Conservation (phyloP, 1,140 invertebrate species). For the Sitobion miscanthi region DNA sequence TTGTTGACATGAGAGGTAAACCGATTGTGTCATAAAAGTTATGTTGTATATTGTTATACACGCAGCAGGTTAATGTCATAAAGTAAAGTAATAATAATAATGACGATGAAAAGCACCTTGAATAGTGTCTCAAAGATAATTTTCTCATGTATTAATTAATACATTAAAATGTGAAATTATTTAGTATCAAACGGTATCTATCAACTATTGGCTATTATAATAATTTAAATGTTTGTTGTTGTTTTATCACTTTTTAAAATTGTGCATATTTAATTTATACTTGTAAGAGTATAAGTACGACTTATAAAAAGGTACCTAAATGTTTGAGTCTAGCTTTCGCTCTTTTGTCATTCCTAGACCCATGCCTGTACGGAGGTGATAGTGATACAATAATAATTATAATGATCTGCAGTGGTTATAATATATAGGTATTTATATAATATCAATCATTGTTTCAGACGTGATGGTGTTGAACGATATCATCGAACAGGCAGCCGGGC, state of each 20-base stretch:
- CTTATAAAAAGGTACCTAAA: background rate
- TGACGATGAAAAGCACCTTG: background rate
- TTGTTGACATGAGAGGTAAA: slow-evolving; percentile 93
- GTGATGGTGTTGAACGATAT: slow-evolving; percentile 98
- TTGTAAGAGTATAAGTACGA: background rate
- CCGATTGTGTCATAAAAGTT: background rate
- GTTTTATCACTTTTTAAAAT: background rate
- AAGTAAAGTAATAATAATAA: too few relatives aligned
- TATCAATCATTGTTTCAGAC: slow-evolving; percentile 71
- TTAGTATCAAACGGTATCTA: background rate
- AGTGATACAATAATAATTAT: background rate
- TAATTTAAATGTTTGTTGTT: slow-evolving; percentile 40
- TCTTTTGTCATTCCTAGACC: too few relatives aligned
- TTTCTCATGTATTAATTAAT: too few relatives aligned
- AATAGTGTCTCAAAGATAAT: background rate
- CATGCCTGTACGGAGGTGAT: background rate
- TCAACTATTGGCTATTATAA: background rate
- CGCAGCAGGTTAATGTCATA: too few relatives aligned
- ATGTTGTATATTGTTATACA: background rate
- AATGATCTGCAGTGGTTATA: background rate
- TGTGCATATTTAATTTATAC: background rate
- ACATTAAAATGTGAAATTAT: background rate
- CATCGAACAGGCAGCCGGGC: slow-evolving; percentile 91
- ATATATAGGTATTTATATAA: background rate
- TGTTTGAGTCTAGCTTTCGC: background rate